Evolutionary conservation across 2,888 invertebrate species (phyloP).

Genomic region (Habroteleia sp.): DNA sequence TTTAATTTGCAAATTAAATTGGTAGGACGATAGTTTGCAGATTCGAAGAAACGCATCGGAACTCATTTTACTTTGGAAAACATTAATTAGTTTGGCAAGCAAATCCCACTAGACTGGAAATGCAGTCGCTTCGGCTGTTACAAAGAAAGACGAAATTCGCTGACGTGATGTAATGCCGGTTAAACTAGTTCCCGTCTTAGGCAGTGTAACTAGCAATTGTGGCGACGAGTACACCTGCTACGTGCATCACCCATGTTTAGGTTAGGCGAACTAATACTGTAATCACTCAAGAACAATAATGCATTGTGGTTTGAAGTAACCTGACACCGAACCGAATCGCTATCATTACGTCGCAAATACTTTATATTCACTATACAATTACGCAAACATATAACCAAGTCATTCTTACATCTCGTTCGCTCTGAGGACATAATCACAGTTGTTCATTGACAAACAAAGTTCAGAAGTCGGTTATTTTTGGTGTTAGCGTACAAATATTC

Average conservation of each 20-base stretch:
- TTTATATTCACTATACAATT: constrained; percentile 44
- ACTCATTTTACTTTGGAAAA: not conserved
- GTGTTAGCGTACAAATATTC: too few relatives aligned
- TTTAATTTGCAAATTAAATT: too few relatives aligned
- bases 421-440: too few relatives aligned
- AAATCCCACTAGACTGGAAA: constrained; percentile 12
- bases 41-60: too few relatives aligned
- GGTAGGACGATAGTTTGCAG: too few relatives aligned
- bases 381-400: constrained; percentile 30
- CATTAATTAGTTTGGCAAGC: not conserved
- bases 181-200: constrained; percentile 48
- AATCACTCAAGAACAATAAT: constrained; percentile 57
- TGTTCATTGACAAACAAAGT: too few relatives aligned
- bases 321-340: constrained; percentile 49
- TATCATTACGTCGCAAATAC: constrained; percentile 42
- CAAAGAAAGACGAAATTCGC: constrained; percentile 28
- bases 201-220: constrained; percentile 43
- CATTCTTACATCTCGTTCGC: constrained; percentile 7
- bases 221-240: constrained; percentile 58
- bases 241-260: constrained; percentile 55
- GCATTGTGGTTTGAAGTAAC: constrained; percentile 50
- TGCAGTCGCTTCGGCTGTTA: not conserved
- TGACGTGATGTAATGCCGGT: constrained; percentile 44
- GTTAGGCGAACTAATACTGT: constrained; percentile 50
- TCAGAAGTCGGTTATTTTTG: too few relatives aligned